These are phyloP conservation scores for Microplitis deprimator DNA, from an alignment of 2,888 invertebrate genomes.

Conservation along the genomic window DNA sequence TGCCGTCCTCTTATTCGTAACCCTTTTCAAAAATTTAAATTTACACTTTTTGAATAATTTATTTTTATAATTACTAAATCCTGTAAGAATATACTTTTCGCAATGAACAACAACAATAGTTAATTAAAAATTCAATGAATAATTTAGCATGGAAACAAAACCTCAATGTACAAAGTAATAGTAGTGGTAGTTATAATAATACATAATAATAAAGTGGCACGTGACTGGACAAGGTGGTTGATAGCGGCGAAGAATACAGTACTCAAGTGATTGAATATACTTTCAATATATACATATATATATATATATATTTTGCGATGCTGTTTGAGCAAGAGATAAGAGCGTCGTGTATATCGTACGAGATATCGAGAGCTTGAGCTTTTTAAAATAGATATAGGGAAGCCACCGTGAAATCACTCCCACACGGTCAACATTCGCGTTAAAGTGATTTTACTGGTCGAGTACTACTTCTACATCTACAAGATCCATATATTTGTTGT, in stretches of 20 bases:
- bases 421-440: slow-evolving; percentile 34
- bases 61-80: no score
- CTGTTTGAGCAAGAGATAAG: background rate
- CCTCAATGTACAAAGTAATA: background rate
- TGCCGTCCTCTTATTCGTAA: no score
- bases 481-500: slow-evolving; percentile 10
- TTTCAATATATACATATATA: no score
- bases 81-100: no score
- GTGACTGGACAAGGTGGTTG: slow-evolving; percentile 19
- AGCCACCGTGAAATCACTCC: slow-evolving; percentile 65
- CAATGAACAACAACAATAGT: no score
- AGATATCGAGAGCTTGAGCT: no score
- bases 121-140: background rate
- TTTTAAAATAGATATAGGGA: slow-evolving; percentile 48
- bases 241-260: slow-evolving; percentile 10
- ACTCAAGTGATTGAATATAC: background rate
- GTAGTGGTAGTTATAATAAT: background rate
- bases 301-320: no score
- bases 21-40: no score
- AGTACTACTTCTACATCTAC: background rate
- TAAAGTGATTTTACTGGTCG: slow-evolving; percentile 37
- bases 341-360: background rate
- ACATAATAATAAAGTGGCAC: slow-evolving; percentile 22
- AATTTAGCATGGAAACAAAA: background rate
- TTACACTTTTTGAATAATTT: no score